Evolutionary conservation across 2,888 invertebrate genomes (phyloP), one percentile per base, ranked within the genome.

Genomic region (Drosophila seclusa): DNA sequence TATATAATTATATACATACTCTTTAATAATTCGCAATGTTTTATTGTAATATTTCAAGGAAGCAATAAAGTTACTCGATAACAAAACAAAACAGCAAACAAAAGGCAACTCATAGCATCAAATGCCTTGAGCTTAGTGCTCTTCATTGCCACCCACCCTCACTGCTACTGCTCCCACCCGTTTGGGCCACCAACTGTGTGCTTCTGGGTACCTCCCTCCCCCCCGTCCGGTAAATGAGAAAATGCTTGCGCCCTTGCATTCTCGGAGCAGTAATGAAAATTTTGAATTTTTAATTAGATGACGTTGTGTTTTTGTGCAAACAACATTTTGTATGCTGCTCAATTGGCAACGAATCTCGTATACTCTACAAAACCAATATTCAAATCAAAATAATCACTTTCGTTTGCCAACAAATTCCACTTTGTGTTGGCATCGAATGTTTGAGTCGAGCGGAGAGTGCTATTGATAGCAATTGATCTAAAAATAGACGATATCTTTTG

Each of bases 11-110:
- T 34, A n/a, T 10, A 38, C 66, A 60, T 69, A 81, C 62, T 65
- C 24, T 85, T 82, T 85, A 83, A 80, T 83, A 75, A 78, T 76
- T 73, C 72, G 65, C 83, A 89, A 89, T 85, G 85, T 87, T 82
- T 86, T 81, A 86, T 86, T 86, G 90, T 90, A 88, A 89, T 85
- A 83, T 86, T 86, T 88, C 73, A 86, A 80, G 87, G 81, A 86
- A 83, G 73, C 90, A 88, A 86, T 86, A 86, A 86, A 86, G 87
- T 86, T 86, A 86, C 73, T 81, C 68, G 54, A 80, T 72, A 78
- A 83, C 66, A 89, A 82, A 73, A 83, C 71, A 71, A 89, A 83
- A 31, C 57, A 57, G 42, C 68, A 68, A 78, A 78, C 82, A 78
- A 81, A 81, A 73, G 74, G 61, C 49, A 24, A 59, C 54, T 52